Evolutionary conservation across 2,113 vertebrate genomes (phyloP).

Genomic region (Pterocles burchelli): DNA sequence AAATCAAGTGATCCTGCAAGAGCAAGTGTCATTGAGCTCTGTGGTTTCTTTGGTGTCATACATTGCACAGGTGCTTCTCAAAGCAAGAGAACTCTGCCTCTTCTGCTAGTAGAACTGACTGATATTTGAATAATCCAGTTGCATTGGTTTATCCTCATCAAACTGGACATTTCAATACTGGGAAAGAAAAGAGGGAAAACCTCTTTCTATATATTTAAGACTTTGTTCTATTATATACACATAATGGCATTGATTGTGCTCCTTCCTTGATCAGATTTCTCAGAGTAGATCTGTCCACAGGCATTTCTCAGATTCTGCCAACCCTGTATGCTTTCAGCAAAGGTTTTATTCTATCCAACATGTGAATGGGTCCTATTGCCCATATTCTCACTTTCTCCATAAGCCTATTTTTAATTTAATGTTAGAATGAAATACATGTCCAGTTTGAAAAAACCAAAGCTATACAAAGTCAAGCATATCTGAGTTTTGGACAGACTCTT

Average conservation of each 20-base stretch:
- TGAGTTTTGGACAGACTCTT: not conserved
- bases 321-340: not conserved
- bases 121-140: not conserved
- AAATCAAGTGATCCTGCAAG: not conserved
- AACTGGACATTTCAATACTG: not conserved
- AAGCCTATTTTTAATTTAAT: not conserved
- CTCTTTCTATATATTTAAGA: not conserved
- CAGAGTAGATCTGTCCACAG: not conserved
- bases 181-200: not conserved
- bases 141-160: not conserved
- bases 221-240: not conserved
- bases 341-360: not conserved
- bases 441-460: not conserved
- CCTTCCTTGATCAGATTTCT: not conserved
- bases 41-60: not conserved
- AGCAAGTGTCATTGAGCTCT: not conserved
- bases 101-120: not conserved
- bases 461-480: not conserved
- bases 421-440: not conserved
- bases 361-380: not conserved
- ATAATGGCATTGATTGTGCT: not conserved
- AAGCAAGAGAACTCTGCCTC: not conserved
- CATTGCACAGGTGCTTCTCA: not conserved
- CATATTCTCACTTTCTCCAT: rapidly evolving
- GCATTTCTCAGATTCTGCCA: not conserved